These are phyloP conservation scores for Nothoprocta perdicaria DNA, from an alignment of 2,113 vertebrate species.

Conservation along the genomic window DNA sequence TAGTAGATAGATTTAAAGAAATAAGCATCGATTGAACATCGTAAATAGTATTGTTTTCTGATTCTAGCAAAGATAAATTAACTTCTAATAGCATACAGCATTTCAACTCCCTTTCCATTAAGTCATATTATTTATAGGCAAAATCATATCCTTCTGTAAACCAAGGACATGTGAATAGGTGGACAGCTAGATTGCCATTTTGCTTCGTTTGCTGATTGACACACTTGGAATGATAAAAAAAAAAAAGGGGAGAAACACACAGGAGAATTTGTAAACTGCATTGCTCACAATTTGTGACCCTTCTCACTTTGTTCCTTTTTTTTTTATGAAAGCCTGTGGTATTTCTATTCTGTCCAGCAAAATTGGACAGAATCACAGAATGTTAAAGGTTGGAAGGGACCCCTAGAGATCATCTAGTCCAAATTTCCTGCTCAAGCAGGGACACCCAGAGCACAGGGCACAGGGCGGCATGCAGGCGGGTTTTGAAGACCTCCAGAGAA, in stretches of 20 bases:
- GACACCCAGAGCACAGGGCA: too few species aligned
- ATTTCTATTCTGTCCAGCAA: too few species aligned
- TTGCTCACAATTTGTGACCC: neutral
- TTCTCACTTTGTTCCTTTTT: neutral
- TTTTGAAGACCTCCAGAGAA: neutral
- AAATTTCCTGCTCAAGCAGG: too few species aligned
- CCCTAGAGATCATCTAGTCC: too few species aligned
- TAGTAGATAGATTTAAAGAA: neutral
- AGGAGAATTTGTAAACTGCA: neutral
- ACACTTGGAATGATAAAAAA: neutral
- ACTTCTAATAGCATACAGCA: neutral
- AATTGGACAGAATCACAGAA: too few species aligned
- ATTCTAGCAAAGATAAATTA: neutral
- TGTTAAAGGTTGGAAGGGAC: neutral
- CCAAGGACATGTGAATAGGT: neutral
- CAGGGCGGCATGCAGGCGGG: too few species aligned
- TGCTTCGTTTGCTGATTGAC: neutral
- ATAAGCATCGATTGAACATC: accelerated
- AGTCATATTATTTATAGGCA: neutral
- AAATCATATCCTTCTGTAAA: neutral
- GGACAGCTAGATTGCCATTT: neutral
- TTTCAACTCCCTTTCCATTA: neutral
- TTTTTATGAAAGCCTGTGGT: too few species aligned
- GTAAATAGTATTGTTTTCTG: neutral
- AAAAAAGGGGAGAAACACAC: neutral